Conservation (phyloP, 2,888 invertebrate species). For the Drosophila fulvimacula region DNA sequence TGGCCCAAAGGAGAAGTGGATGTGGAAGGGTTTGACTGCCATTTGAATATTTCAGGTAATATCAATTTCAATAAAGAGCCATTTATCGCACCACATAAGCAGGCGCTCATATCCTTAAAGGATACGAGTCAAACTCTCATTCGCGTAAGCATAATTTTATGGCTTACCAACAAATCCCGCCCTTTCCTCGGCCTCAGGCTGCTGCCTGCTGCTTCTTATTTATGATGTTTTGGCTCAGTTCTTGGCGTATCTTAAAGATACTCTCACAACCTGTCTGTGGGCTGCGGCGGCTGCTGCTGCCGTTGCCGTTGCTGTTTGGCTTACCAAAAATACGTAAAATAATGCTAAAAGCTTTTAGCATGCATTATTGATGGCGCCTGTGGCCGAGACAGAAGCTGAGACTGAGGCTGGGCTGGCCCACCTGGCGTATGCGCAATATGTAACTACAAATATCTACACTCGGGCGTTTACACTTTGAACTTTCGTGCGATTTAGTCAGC, state of each 20-base stretch:
- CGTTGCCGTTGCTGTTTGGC: slow-evolving; percentile 21
- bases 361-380: slow-evolving; percentile 80
- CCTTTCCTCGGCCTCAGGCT: background rate
- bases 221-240: slow-evolving; percentile 63
- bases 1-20: background rate
- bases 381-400: slow-evolving; percentile 25
- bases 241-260: slow-evolving; percentile 69
- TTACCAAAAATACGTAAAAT: slow-evolving; percentile 74
- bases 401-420: slow-evolving; percentile 18
- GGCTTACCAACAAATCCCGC: slow-evolving; percentile 47
- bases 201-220: slow-evolving; percentile 44
- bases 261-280: slow-evolving; percentile 50
- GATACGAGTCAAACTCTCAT: slow-evolving; percentile 35
- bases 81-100: slow-evolving; percentile 83
- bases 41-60: slow-evolving; percentile 80
- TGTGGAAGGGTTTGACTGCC: slow-evolving; percentile 33
- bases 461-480: slow-evolving; percentile 57
- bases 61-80: slow-evolving; percentile 84
- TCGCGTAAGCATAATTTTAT: slow-evolving; percentile 80
- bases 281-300: slow-evolving; percentile 28
- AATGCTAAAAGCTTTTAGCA: slow-evolving; percentile 84
- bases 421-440: slow-evolving; percentile 54
- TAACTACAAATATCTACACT: slow-evolving; percentile 19
- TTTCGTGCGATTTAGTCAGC: slow-evolving; percentile 34
- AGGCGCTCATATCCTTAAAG: slow-evolving; percentile 65